Percentiles rank a stretch among this genome's conserved stretches.
Conservation (phyloP, 2,797 vertebrate genomes). For the Chromis chromis region DNA sequence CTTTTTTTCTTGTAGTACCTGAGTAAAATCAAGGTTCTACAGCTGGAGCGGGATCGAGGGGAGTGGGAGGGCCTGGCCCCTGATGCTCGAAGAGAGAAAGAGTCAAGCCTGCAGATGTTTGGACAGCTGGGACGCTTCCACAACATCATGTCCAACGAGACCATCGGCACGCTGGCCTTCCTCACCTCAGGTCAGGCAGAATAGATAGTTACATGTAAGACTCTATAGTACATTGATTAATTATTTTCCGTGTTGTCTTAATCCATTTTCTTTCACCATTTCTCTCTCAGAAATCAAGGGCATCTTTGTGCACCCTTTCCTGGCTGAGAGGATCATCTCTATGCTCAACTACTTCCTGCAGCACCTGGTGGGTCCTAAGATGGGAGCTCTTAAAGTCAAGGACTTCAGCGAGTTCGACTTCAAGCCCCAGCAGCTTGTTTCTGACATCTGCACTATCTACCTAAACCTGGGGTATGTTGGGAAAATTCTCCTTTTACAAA, state of each 20-base stretch:
- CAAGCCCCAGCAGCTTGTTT: constrained; percentile 97
- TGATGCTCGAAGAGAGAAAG: constrained; percentile 93
- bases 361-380: constrained; percentile 97
- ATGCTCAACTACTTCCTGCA: constrained; percentile 99
- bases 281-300: constrained; percentile 90
- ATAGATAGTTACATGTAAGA: neutral
- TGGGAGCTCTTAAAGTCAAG: constrained; percentile 98
- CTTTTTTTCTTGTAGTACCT: constrained; percentile 87
- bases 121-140: constrained; percentile 98
- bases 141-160: constrained; percentile 99
- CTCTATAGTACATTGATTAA: neutral
- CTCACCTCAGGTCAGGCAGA: constrained; percentile 92
- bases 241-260: neutral
- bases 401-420: constrained; percentile 99
- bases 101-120: constrained; percentile 96
- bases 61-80: constrained; percentile 93
- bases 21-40: constrained; percentile 98
- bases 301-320: constrained; percentile 95
- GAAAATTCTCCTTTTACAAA: constrained; percentile 4
- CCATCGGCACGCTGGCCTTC: constrained; percentile 96
- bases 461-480: constrained; percentile 92
- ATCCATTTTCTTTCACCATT: neutral
- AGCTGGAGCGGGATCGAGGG: constrained; percentile 94
- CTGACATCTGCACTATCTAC: constrained; percentile 99
- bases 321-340: constrained; percentile 97